Evolutionary conservation across 2,888 invertebrate genomes (phyloP).

Genomic region (Amaurobius ferox): DNA sequence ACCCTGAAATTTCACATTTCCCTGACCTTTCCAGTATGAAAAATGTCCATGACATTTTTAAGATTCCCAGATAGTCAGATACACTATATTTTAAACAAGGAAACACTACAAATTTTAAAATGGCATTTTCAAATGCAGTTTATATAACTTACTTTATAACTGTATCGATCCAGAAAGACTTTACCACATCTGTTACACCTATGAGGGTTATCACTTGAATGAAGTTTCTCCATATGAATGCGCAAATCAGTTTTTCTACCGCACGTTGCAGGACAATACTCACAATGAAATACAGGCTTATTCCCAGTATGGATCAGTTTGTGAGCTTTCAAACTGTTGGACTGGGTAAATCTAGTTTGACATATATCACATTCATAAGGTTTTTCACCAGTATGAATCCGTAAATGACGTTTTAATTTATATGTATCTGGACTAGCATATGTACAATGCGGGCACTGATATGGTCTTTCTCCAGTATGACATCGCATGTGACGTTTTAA

Average conservation of each 20-base stretch:
- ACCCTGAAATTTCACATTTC: too few species aligned
- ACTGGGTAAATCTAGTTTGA: constrained; percentile 92
- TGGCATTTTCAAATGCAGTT: too few species aligned
- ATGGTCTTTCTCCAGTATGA: constrained; percentile 92
- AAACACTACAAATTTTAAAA: too few species aligned
- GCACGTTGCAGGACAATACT: constrained; percentile 96
- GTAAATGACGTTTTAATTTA: constrained; percentile 95
- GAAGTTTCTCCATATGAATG: constrained; percentile 96
- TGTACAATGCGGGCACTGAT: constrained; percentile 96
- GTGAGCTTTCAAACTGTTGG: constrained; percentile 95
- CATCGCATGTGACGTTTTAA: constrained; percentile 95
- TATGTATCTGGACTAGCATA: constrained; percentile 99
- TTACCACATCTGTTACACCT: constrained; percentile 95
- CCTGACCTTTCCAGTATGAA: too few species aligned
- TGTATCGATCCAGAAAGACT: constrained; percentile 89
- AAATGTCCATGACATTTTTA: too few species aligned
- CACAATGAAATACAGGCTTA: constrained; percentile 94
- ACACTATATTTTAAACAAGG: too few species aligned
- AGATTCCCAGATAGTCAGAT: too few species aligned
- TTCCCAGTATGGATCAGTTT: constrained; percentile 92
- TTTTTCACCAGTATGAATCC: constrained; percentile 85
- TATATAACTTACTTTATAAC: constrained; percentile 79
- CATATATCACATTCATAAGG: constrained; percentile 82
- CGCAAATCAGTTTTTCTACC: constrained; percentile 97
- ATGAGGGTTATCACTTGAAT: constrained; percentile 93